Base-by-base conservation (phyloP, 2,797 vertebrate genomes). In the Sebastes minor region DNA sequence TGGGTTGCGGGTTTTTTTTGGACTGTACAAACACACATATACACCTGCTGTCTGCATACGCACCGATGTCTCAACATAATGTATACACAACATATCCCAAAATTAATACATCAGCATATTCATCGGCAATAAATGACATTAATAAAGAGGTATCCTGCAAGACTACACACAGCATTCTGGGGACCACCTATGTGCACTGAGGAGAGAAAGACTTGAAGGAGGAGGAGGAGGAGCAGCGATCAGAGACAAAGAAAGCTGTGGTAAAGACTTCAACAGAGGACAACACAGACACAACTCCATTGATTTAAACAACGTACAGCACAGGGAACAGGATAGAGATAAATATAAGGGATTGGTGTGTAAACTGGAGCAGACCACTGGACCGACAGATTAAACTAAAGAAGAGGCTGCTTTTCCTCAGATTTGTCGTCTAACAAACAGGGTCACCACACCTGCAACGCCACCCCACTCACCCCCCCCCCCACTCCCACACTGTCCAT, bases 301-400 rank as follows among this genome's bases (percentile, higher is more conserved):
- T 23, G 70, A 77, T 82, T 83, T 69, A 49, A 86, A 85, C 83
- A 23, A 81, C 62, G n/a, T 18, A 80, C 75, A 76, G 75, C 81
- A 84, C 76, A 79, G 63, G 67, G 66, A 77, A 83, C 67, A 70
- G 81, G 77, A 75, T 2, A 71, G 77, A 85, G 74, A 85, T 71
- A 55, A 75, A 83, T 71, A 77, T 20, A 76, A 76, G 35, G 62
- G 62, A 63, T 46, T 32, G 77, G 70, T 73, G 88, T 87, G 80
- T 68, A 91, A 93, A 93, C 93, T 94, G 89, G 93, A 94, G 91
- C 76, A 92, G 94, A 94, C 93, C 93, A 94, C 93, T 87, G 87
- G 88, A 89, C 86, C 14, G 62, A 83, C 67, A 74, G 55, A 23
- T 35, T 59, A n/a, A 55, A 82, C 28, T 61, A 60, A 56, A 76